Evolutionary conservation across 2,113 vertebrate genomes (phyloP), one percentile per base, ranked within the genome.

Genomic region (Channa argus): DNA sequence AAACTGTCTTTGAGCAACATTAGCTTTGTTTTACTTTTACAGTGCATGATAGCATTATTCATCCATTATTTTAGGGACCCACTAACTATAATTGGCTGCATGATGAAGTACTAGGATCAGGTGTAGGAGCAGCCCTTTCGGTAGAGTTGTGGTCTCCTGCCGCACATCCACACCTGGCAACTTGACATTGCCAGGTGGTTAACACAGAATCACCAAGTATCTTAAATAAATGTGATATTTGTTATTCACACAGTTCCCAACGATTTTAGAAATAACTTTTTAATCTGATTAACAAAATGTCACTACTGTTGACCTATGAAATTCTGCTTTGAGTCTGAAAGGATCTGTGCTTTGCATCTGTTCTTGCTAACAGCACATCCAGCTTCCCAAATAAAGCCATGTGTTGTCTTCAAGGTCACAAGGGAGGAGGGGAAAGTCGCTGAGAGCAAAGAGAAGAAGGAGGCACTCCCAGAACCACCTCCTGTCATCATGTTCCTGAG

Each of bases 401-500:
- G 50, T 77, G n/a, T 79, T 86, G 52, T 84, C 68, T 73, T 79
- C 53, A 75, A 90, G 91, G 87, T 92, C 78, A 82, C 64, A 11
- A 69, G 63, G 51, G 71, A 90, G 58, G 84, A 86, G 52, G 61
- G 66, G 24, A 80, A 78, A 65, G 61, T 68, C 6, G 37, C 63
- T 0, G 87, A 74, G 67, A 72, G 60, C 24, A 77, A 88, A 81
- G 92, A 88, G 83, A 80, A 4, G 0, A 9, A 82, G 0, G 88
- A 77, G 36, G 86, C 89, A 0, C 39, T 86, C 43, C 56, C 46
- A 0, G 93, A 73, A 33, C 89, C 90, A 12, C 94, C 91, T 0
- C 90, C 88, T 0, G 92, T 96, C 90, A 94, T 93, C 1, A 84
- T 90, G 83, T 93, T 96, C 63, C 95, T 95, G 0, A 92, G 95